Evolutionary conservation across 1,140 invertebrate genomes (phyloP).

Genomic region (Drosophila arizonae): DNA sequence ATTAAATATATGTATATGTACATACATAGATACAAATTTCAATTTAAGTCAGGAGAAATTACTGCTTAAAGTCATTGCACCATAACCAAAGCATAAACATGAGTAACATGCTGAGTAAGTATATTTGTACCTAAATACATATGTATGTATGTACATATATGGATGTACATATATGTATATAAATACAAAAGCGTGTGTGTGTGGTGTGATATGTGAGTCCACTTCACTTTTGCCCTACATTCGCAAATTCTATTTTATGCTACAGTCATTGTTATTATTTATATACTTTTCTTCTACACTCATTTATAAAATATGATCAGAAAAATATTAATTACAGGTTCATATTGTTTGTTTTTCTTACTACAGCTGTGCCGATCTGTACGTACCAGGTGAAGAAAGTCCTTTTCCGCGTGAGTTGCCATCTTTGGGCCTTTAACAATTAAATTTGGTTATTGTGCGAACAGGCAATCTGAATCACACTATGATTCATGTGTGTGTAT

Average conservation of each 20-base stretch:
- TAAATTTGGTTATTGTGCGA: conserved; percentile 19
- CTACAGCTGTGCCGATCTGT: conserved; percentile 23
- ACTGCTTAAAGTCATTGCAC: no score
- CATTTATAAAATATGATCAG: not conserved
- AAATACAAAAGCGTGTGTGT: no score
- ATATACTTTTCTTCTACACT: not conserved
- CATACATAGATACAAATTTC: no score
- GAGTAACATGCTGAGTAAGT: no score
- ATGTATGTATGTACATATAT: no score
- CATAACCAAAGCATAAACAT: no score
- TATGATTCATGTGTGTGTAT: conserved; percentile 25
- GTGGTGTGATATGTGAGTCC: no score
- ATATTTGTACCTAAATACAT: no score
- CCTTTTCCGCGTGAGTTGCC: conserved; percentile 48
- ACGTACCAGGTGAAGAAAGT: conserved; percentile 45
- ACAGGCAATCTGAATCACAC: conserved; percentile 35
- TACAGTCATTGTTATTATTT: not conserved
- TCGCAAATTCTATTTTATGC: not conserved
- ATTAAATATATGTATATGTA: no score
- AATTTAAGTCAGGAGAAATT: no score
- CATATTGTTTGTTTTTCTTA: not conserved
- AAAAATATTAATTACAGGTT: not conserved
- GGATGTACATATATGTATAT: no score
- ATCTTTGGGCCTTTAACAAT: conserved; percentile 27
- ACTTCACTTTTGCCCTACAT: no score